Base-by-base conservation (phyloP, 2,113 vertebrate species). In the Saiga tatarica region DNA sequence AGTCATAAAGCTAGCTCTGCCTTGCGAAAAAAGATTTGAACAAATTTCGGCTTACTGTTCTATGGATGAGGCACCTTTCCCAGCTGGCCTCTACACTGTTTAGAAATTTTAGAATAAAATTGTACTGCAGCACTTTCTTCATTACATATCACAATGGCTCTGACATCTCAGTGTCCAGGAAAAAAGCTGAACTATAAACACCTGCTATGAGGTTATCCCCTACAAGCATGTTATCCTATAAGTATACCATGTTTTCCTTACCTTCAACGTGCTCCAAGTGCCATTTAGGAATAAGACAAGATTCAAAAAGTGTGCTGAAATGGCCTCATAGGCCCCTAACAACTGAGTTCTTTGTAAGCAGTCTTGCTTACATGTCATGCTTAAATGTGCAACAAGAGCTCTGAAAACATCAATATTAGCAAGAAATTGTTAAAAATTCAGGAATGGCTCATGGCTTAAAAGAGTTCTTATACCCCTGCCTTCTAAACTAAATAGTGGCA, bases 341-440 rank as follows among this genome's bases (percentile, higher is more conserved):
- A 89, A 83, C 62, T 57, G 87, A 95, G 11, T 62, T 62, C 13
- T 94, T 81, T 86, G 26, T 33, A 92, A 23, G 59, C 60, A 23
- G 76, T 79, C 25, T 91, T 81, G 59, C 25, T 94, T 57, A 59
- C 16, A 42, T 87, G 57, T 36, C 13, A 64, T 14, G 74, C 21
- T 92, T 74, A 90, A 87, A 87, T 67, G 79, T 47, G 55, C 8
- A 71, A 26, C 42, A 93, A 96, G n/a, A 74, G 33, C 25, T 95
- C 45, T 78, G 52, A 87, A 82, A 95, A 90, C 28, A 8, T 86
- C 28, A 92, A 57, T 47, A 94, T 79, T 60, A 59, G 30, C 33
- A 87, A 95, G 55, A 94, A 97, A 79, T 36, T 64, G 53, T 85
- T 90, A 83, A 87, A 91, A 96, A 87, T 50, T 45, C n/a, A 88